phyloP scores from a whole-genome alignment of 2,113 vertebrate species.

The Synchiropus splendidus region DNA sequence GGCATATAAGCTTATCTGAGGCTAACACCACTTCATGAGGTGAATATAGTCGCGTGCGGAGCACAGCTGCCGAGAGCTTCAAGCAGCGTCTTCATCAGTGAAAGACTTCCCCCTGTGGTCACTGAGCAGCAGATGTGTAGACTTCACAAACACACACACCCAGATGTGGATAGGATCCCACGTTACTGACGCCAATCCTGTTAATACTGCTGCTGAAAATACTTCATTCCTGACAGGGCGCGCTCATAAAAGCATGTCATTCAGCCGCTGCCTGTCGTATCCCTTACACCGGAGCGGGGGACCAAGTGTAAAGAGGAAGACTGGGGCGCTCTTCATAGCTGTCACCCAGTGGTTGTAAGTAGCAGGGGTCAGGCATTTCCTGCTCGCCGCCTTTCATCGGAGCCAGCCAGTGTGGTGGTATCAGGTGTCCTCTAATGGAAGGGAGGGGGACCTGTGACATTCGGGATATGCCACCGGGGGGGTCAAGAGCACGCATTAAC shows the following conservation, averaged over 20 bases:
- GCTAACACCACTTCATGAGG: too few relatives aligned
- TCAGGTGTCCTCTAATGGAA: constrained; percentile 67
- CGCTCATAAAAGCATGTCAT: constrained; percentile 13
- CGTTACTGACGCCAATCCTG: too few relatives aligned
- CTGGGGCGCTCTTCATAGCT: constrained; percentile 41
- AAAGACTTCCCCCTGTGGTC: constrained; percentile 38
- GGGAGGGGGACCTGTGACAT: constrained; percentile 33
- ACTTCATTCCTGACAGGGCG: too few relatives aligned
- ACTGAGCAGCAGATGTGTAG: constrained; percentile 37
- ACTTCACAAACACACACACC: constrained; percentile 6
- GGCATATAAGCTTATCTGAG: too few relatives aligned
- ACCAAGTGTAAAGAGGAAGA: constrained; percentile 32
- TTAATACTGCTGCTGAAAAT: too few relatives aligned
- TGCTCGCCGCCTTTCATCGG: constrained; percentile 29
- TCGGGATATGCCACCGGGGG: constrained; percentile 20
- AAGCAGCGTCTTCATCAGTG: constrained; percentile 9
- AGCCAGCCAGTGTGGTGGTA: constrained; percentile 35
- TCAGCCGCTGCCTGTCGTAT: constrained; percentile 33
- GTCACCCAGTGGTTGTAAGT: constrained; percentile 42
- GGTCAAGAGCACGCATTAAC: constrained; percentile 33
- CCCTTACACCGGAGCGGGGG: constrained; percentile 31
- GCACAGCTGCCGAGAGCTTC: constrained; percentile 36
- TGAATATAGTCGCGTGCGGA: constrained; percentile 18
- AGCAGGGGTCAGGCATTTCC: constrained; percentile 46
- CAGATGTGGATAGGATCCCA: too few relatives aligned